Evolutionary conservation across 2,113 vertebrate species (phyloP).

Genomic region (Anthoscopus minutus): DNA sequence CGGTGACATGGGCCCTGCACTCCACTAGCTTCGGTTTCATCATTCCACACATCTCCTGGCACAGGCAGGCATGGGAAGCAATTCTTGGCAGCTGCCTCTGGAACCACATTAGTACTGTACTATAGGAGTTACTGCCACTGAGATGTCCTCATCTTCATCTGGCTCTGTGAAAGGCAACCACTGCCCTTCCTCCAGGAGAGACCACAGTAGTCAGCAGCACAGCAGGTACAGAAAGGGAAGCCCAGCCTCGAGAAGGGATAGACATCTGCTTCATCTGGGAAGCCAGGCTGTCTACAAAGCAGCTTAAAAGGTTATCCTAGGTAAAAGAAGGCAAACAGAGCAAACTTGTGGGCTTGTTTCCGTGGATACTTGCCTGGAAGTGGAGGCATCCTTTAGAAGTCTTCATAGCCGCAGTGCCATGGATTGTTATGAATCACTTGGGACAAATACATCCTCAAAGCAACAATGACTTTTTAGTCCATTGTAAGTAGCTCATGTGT

Average conservation of each 20-base stretch:
- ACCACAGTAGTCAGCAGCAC: background rate
- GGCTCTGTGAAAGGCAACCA: rapidly evolving
- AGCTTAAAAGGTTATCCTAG: conserved; percentile 62
- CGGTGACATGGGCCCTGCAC: background rate
- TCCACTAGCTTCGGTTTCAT: background rate
- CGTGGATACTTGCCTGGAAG: conserved; percentile 62
- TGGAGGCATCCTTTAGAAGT: conserved; percentile 59
- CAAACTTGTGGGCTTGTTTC: conserved; percentile 59
- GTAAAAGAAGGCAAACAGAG: conserved; percentile 58
- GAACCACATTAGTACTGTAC: background rate
- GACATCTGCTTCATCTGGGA: background rate
- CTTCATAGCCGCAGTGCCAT: conserved; percentile 45
- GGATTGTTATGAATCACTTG: conserved; percentile 63
- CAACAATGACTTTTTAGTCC: conserved; percentile 63
- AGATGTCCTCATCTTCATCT: background rate
- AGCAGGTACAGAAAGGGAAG: background rate
- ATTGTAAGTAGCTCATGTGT: conserved; percentile 64
- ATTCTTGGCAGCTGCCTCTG: conserved; percentile 26
- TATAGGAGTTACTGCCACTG: background rate
- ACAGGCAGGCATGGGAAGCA: background rate
- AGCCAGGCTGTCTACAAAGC: conserved; percentile 9
- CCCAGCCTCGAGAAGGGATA: background rate
- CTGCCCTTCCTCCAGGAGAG: background rate
- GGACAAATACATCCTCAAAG: conserved; percentile 65
- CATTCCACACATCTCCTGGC: conserved; percentile 36